Percentiles rank a stretch among this genome's conserved stretches.
Evolutionary conservation across 2,888 invertebrate genomes (phyloP).

Genomic region (Zaprionus obscuricornis): DNA sequence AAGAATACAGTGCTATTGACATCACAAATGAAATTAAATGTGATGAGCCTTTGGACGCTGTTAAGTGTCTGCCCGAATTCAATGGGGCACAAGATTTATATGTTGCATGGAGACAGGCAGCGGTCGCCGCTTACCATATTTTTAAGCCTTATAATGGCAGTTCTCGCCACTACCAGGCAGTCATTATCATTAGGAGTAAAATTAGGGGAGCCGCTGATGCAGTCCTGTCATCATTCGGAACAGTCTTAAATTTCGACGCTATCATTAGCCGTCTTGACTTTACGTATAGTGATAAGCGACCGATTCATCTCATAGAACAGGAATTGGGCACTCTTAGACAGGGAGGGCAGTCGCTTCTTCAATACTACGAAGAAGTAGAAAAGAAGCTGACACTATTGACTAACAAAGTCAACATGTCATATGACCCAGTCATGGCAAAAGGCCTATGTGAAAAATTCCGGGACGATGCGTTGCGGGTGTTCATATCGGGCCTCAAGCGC

Average conservation of each 20-base stretch:
- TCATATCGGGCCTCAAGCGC: background rate
- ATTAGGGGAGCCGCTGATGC: background rate
- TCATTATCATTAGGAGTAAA: slow-evolving; percentile 1
- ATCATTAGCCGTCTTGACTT: slow-evolving; percentile 7
- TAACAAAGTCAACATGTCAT: background rate
- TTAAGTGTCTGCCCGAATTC: slow-evolving; percentile 1
- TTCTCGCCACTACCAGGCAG: background rate
- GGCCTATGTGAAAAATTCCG: slow-evolving; percentile 1
- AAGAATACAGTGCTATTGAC: slow-evolving; percentile 1
- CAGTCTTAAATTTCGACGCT: slow-evolving; percentile 1
- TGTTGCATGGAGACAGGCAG: slow-evolving; percentile 3
- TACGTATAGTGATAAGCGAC: slow-evolving; percentile 4
- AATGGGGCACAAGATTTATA: background rate
- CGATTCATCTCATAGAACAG: slow-evolving; percentile 7
- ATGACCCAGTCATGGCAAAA: background rate
- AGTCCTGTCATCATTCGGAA: background rate
- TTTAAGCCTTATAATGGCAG: slow-evolving; percentile 1
- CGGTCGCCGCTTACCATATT: background rate
- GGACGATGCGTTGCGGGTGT: background rate
- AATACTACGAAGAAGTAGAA: slow-evolving; percentile 3
- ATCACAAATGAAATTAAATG: slow-evolving; percentile 1
- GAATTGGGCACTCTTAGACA: slow-evolving; percentile 1
- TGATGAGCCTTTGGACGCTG: background rate
- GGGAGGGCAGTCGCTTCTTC: background rate
- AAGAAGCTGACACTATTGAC: background rate